A percentile compares a stretch with the other conserved stretches of the same genome.
phyloP scores from a whole-genome alignment of 2,888 invertebrate genomes.

The Mythimna impura region DNA sequence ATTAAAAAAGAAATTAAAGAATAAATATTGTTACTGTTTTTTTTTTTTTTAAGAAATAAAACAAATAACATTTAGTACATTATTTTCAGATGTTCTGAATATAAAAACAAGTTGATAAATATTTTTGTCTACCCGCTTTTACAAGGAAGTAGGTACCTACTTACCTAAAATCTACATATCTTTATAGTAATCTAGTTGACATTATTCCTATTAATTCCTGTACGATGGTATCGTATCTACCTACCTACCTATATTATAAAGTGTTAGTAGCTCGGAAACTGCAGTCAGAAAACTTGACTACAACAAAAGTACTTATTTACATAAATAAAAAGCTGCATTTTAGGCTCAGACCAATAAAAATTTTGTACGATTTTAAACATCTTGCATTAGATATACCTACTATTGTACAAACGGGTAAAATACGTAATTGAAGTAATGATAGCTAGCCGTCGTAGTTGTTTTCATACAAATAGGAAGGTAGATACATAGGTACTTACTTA shows the following conservation, averaged over 20 bases:
- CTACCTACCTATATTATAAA: not conserved
- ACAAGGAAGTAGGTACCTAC: not conserved
- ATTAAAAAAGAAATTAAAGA: not conserved
- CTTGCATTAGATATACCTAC: not conserved
- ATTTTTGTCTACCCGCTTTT: conserved; percentile 13
- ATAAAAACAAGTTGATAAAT: not conserved
- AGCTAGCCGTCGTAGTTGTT: not conserved
- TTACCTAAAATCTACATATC: too few relatives aligned
- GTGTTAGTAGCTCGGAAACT: too few relatives aligned
- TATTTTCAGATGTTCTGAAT: too few relatives aligned
- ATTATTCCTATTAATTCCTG: not conserved
- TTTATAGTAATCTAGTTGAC: not conserved
- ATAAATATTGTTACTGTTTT: too few relatives aligned
- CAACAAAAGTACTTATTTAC: too few relatives aligned
- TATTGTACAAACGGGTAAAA: not conserved
- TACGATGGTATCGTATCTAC: not conserved
- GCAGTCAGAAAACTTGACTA: too few relatives aligned
- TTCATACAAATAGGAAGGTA: not conserved
- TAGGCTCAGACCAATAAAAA: too few relatives aligned
- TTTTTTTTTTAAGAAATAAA: too few relatives aligned
- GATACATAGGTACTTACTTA: not conserved
- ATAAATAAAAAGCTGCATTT: too few relatives aligned
- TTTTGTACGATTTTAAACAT: not conserved
- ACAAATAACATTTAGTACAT: too few relatives aligned
- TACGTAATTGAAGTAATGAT: not conserved